Evolutionary conservation across 2,797 vertebrate genomes (phyloP), one percentile per base, ranked within the genome.

Genomic region (Scarus forsteni): DNA sequence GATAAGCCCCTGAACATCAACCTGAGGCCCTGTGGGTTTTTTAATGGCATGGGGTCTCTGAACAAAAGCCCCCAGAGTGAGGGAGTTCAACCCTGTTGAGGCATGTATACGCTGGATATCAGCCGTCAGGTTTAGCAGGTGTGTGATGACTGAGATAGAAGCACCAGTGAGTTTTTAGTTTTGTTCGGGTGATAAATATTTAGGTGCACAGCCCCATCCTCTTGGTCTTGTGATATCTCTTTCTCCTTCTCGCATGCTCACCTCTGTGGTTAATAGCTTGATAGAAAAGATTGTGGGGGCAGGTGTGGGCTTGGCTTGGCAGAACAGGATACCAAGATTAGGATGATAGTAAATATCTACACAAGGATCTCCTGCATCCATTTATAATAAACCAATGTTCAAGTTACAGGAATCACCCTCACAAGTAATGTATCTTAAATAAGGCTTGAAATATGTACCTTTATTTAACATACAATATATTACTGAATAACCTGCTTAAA

Each of bases 71-170:
- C 54, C 0, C 27, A 27, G 27, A 27, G 27, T 1, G 53, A 77
- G 65, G 39, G 59, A 81, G 64, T 74, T 85, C 46, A 65, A 57
- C 72, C 63, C 53, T 78, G 73, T 74, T 49, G 61, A 51, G 80
- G 60, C 74, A 78, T 3, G 61, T 2, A 56, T 49, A 72, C 54
- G 66, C 45, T 66, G 45, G 71, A 71, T n/a, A 51, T 78, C 80
- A 83, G 66, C 72, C 71, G 73, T 77, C 58, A 8, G 1, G 38
- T 64, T 39, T 16, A 67, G 77, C 81, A 88, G 87, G 75, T 89
- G 83, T 78, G 63, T 74, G 81, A 90, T 79, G 66, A 36, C 60
- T 70, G 51, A 62, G 87, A 89, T 85, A 84, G 54, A 14, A 66
- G 57, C 11, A 44, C 36, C 36, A 46, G 39, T 55, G 10, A 51